phyloP scores from a whole-genome alignment of 2,113 vertebrate genomes.

The Hippocampus comes region DNA sequence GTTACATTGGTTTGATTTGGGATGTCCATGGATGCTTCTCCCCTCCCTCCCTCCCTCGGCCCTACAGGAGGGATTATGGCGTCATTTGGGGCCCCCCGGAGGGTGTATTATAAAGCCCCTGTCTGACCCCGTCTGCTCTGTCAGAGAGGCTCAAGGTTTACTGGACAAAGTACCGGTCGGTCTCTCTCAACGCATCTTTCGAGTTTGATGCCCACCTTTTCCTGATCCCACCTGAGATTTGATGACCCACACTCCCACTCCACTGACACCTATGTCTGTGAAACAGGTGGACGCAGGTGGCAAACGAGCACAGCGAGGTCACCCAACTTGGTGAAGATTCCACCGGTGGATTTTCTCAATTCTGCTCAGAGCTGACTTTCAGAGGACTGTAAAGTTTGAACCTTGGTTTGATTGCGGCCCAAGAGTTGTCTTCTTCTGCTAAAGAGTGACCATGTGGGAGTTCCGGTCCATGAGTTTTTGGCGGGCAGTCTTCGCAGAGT shows the following conservation, averaged over 20 bases:
- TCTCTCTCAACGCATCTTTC: conserved; percentile 47
- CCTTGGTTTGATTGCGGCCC: conserved; percentile 24
- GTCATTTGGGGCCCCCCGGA: conserved; percentile 68
- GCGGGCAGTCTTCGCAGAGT: conserved; percentile 90
- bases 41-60: conserved; percentile 43
- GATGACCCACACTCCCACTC: conserved; percentile 39
- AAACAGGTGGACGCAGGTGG: conserved; percentile 62
- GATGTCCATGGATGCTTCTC: conserved; percentile 36
- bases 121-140: conserved; percentile 67
- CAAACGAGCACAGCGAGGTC: conserved; percentile 50
- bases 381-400: conserved; percentile 43
- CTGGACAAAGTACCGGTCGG: conserved; percentile 52
- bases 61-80: conserved; percentile 69
- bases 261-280: conserved; percentile 66
- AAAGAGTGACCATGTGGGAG: conserved; percentile 85
- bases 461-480: conserved; percentile 90
- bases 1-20: conserved; percentile 69
- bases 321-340: conserved; percentile 41
- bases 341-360: conserved; percentile 32
- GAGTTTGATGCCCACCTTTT: conserved; percentile 59
- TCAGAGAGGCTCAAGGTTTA: conserved; percentile 75
- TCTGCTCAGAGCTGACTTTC: conserved; percentile 5
- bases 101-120: conserved; percentile 74
- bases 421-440: conserved; percentile 27
- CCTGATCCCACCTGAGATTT: conserved; percentile 44